Percentiles rank a stretch among this genome's conserved stretches.
phyloP scores from a whole-genome alignment of 2,797 vertebrate species.

The Pyrocephalus nanus region DNA sequence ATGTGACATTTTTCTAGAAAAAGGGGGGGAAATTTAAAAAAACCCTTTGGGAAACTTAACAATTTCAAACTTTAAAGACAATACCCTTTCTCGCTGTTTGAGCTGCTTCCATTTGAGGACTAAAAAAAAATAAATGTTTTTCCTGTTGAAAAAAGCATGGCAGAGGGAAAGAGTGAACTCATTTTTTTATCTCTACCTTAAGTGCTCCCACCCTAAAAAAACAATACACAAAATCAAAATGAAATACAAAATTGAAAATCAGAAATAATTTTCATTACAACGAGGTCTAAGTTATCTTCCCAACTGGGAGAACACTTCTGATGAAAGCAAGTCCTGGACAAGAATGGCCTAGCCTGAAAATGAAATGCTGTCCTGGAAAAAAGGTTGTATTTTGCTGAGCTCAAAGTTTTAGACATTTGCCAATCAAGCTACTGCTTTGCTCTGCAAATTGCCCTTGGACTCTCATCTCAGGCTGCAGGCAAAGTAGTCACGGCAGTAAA shows the following conservation, averaged over 20 bases:
- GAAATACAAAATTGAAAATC: neutral
- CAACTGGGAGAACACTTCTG: neutral
- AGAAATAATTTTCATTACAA: neutral
- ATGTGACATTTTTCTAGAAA: neutral
- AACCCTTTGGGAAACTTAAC: neutral
- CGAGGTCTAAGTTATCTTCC: neutral
- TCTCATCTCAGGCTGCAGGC: neutral
- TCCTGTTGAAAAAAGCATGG: neutral
- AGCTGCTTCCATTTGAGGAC: neutral
- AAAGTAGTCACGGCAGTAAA: neutral
- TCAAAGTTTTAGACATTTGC: neutral
- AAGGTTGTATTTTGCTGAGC: neutral
- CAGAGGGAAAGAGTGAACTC: neutral
- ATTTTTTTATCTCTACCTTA: neutral
- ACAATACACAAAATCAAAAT: neutral
- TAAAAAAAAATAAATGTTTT: neutral
- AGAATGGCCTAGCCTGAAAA: neutral
- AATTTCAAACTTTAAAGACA: neutral
- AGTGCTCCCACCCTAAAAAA: neutral
- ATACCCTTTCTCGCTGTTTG: neutral
- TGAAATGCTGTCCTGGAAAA: neutral
- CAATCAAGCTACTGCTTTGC: neutral
- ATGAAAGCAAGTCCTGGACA: neutral
- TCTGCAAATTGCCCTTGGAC: neutral
- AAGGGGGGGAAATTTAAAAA: neutral